These are phyloP conservation scores for Hirtodrosophila histrioides DNA, from an alignment of 2,888 invertebrate genomes.

Conservation along the genomic window DNA sequence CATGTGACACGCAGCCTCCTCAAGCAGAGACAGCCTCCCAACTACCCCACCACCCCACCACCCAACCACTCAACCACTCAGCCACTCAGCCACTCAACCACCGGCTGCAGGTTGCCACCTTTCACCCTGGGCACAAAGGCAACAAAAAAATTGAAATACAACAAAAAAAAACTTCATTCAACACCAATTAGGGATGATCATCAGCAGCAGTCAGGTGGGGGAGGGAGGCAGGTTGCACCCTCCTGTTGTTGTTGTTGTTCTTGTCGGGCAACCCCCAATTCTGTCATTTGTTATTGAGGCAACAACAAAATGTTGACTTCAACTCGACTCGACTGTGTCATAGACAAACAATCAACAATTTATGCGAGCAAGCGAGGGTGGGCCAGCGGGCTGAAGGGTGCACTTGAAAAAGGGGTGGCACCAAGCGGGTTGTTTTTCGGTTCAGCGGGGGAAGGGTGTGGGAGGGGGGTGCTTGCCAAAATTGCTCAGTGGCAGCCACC, in stretches of 20 bases:
- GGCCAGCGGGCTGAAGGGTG: background rate
- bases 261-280: conserved; percentile 65
- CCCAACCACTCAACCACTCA: conserved; percentile 1
- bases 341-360: conserved; percentile 82
- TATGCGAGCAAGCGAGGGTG: conserved; percentile 56
- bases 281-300: conserved; percentile 76
- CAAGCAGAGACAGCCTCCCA: conserved; percentile 7
- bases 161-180: conserved; percentile 82
- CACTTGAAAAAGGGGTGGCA: conserved; percentile 48
- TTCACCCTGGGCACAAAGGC: conserved; percentile 58
- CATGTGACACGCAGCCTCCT: conserved; percentile 57
- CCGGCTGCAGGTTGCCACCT: conserved; percentile 64
- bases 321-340: conserved; percentile 62
- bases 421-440: conserved; percentile 16
- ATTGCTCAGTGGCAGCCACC: conserved; percentile 53
- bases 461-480: conserved; percentile 43
- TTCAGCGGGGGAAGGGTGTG: conserved; percentile 14
- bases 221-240: conserved; percentile 7
- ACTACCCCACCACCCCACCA: background rate
- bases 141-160: background rate
- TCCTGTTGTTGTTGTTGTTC: conserved; percentile 51
- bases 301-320: conserved; percentile 62
- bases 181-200: conserved; percentile 85
- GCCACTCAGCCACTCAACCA: conserved; percentile 20
- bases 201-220: conserved; percentile 45